Percentiles rank a stretch among this genome's conserved stretches.
These are phyloP conservation scores for Parnassius orleans DNA, from an alignment of 2,888 invertebrate genomes.

Conservation along the genomic window DNA sequence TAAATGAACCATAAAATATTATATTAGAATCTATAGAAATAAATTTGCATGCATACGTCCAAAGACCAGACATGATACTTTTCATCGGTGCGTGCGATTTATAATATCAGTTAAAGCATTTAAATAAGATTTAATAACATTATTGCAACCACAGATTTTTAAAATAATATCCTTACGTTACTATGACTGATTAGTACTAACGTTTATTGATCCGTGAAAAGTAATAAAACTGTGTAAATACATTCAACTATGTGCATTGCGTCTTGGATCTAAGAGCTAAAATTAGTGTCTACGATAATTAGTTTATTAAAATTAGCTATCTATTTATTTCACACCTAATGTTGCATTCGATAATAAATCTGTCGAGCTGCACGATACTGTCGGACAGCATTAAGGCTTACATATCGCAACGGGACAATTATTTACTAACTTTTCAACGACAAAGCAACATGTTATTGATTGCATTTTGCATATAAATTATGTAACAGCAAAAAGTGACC, in stretches of 20 bases:
- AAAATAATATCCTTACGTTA: constrained; percentile 1
- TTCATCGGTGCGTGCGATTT: too few species aligned
- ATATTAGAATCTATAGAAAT: too few species aligned
- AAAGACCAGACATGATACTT: too few species aligned
- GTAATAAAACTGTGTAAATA: constrained; percentile 3
- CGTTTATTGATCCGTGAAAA: constrained; percentile 18
- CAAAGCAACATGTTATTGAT: constrained; percentile 28
- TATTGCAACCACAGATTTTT: background rate
- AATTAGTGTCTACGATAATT: constrained; percentile 1
- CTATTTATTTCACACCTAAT: constrained; percentile 24
- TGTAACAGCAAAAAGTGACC: constrained; percentile 37
- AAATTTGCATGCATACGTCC: too few species aligned
- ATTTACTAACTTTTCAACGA: constrained; percentile 24
- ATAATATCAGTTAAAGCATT: too few species aligned
- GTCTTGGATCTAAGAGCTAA: background rate
- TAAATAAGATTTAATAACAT: too few species aligned
- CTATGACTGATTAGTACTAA: constrained; percentile 17
- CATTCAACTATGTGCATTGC: constrained; percentile 5
- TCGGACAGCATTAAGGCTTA: constrained; percentile 26
- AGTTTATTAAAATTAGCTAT: constrained; percentile 16
- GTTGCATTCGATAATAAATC: constrained; percentile 24
- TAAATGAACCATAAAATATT: too few species aligned
- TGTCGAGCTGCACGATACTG: constrained; percentile 25
- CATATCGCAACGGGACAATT: constrained; percentile 23
- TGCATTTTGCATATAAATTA: constrained; percentile 31